A percentile compares a stretch with the other conserved stretches of the same genome.
phyloP scores from a whole-genome alignment of 1,140 invertebrate species.

The Aphelenchoides avenae region DNA sequence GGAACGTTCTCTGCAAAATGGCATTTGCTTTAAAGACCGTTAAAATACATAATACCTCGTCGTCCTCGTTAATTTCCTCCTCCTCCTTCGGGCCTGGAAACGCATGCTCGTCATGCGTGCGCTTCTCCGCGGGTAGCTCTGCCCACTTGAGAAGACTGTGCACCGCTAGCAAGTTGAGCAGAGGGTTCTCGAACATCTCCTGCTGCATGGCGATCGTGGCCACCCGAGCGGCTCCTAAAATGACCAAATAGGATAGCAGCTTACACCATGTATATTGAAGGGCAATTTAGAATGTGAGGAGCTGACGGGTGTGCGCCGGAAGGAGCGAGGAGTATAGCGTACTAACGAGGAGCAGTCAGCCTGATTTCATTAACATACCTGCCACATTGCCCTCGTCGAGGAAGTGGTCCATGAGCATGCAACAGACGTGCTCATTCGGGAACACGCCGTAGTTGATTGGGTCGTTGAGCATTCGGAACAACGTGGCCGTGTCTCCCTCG shows the following conservation, averaged over 20 bases:
- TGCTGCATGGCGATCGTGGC: constrained; percentile 78
- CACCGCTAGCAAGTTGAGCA: constrained; percentile 69
- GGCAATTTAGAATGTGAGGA: too few species aligned
- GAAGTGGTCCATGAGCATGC: constrained; percentile 75
- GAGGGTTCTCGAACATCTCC: constrained; percentile 74
- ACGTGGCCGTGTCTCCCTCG: constrained; percentile 64
- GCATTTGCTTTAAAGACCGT: too few species aligned
- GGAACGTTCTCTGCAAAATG: constrained; percentile 67
- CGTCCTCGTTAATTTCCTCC: too few species aligned
- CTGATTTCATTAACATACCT: too few species aligned
- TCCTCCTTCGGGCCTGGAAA: constrained; percentile 50
- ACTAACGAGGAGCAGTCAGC: too few species aligned
- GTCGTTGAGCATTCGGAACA: constrained; percentile 73
- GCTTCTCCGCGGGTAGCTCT: constrained; percentile 52
- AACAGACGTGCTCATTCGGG: constrained; percentile 73
- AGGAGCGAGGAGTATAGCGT: too few species aligned
- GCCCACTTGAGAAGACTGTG: constrained; percentile 72
- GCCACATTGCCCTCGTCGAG: constrained; percentile 67
- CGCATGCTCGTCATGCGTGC: constrained; percentile 25
- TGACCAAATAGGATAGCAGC: constrained; percentile 8
- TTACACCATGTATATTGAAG: background rate
- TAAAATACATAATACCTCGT: too few species aligned
- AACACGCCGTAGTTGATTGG: constrained; percentile 82
- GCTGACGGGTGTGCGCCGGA: too few species aligned
- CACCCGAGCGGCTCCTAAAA: constrained; percentile 69